Percentiles rank a stretch among this genome's conserved stretches.
These are phyloP conservation scores for Drosophila seguyi DNA, from an alignment of 1,140 invertebrate species.

Conservation along the genomic window DNA sequence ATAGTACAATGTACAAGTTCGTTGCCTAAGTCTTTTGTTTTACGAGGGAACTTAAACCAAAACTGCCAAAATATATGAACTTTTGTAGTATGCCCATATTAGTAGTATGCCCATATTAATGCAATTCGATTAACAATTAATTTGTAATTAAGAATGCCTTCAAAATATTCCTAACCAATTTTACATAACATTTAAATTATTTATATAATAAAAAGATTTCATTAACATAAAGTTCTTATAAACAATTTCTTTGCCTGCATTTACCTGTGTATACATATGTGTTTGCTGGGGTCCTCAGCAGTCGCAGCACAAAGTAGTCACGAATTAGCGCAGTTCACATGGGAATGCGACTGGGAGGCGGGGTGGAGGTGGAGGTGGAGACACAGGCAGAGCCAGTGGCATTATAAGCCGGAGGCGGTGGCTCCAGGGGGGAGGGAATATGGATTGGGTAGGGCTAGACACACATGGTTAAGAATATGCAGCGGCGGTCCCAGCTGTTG, in stretches of 20 bases:
- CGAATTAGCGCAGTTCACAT: constrained; percentile 77
- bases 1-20: constrained; percentile 21
- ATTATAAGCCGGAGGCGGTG: not conserved
- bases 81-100: too few relatives aligned
- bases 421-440: constrained; percentile 1
- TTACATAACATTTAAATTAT: not conserved
- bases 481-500: constrained; percentile 64
- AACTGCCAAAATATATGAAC: too few relatives aligned
- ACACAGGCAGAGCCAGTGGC: not conserved
- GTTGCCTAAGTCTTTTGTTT: constrained; percentile 62
- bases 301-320: constrained; percentile 74
- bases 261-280: constrained; percentile 3
- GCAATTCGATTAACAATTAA: not conserved
- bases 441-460: constrained; percentile 32
- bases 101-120: not conserved
- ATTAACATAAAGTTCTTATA: not conserved
- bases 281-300: constrained; percentile 38
- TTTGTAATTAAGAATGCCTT: not conserved
- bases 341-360: constrained; percentile 23
- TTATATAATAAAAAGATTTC: not conserved
- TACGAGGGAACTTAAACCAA: too few relatives aligned
- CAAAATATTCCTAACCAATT: not conserved
- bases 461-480: constrained; percentile 72
- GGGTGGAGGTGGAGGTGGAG: too few relatives aligned
- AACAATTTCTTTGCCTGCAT: constrained; percentile 15